Base-by-base conservation (phyloP, 2,888 invertebrate genomes). In the Dicyrtomina minuta region DNA sequence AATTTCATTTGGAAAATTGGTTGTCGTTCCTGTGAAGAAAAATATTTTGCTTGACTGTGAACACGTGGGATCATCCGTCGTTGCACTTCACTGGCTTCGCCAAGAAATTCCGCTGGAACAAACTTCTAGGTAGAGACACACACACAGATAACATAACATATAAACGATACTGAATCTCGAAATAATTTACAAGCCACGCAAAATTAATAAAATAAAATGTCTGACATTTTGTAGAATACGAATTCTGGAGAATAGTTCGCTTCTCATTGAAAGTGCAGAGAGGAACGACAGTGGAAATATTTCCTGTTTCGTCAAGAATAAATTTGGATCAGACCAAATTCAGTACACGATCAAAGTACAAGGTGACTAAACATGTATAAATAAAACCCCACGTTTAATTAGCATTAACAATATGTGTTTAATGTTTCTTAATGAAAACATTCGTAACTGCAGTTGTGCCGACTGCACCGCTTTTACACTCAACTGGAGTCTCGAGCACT, bases 1-100 rank as follows among this genome's bases (percentile, higher is more conserved):
- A 68, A 87, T 88, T 15, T 89, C 90, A 0, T 89, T 90, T 79
- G 90, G 90, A 0, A 88, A 88, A 0, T 82, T 85, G 53, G 82
- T 89, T 3, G 85, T 88, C 15, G 84, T 87, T 70, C 88, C 89
- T 0, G 89, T 89, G 88, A 84, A 88, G 65, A 87, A 87, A 24
- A 86, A 88, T 0, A 87, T 87, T 0, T 85, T 87, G 0, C 81
- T 90, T 41, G 82, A 86, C 2, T 90, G 90, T 79, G 84, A 86
- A 51, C 85, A 88, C 0, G 89, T 89, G 4, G 90, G 90, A 0
- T 2, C 41, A 1, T 24, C 39, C n/a, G 62, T 62, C 24, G 55
- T 24, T 20, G 33, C n/a, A n/a, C n/a, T 62, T 26, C 53, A 55
- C 20, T 66, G 66, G 66, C 22, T 41, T n/a, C n/a, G n/a, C n/a